phyloP scores from a whole-genome alignment of 30 jellyfish, hydroid and myxozoan species.

The Hydractinia symbiolongicarpus region DNA sequence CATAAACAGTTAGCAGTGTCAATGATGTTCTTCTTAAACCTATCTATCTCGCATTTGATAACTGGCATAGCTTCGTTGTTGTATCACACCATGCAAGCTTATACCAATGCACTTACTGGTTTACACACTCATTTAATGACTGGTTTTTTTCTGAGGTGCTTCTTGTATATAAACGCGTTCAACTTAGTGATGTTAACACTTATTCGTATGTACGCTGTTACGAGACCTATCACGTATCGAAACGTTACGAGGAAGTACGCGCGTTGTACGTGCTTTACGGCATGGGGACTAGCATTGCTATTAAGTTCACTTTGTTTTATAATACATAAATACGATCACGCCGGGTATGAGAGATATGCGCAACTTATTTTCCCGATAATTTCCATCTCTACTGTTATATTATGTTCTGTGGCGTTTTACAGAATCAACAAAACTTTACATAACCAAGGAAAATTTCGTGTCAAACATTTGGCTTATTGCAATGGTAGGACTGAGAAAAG shows the following conservation, averaged over 20 bases:
- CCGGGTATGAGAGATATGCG: not conserved
- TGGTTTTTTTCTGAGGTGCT: not conserved
- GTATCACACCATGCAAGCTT: not conserved
- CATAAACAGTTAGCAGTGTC: constrained; percentile 3
- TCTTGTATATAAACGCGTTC: not conserved
- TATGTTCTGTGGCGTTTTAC: not conserved
- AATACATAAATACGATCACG: not conserved
- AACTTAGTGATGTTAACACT: not conserved
- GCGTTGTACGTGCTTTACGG: not conserved
- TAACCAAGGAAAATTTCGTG: not conserved
- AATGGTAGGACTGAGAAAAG: not conserved
- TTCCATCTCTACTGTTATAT: not conserved
- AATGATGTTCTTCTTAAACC: not conserved
- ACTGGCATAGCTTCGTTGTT: not conserved
- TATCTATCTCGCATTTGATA: not conserved
- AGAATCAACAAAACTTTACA: not conserved
- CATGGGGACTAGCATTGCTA: not conserved
- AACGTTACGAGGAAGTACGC: not conserved
- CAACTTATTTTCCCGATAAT: not conserved
- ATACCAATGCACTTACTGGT: not conserved
- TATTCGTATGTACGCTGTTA: not conserved
- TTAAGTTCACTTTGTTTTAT: not conserved
- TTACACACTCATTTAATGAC: not conserved
- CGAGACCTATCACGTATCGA: constrained; percentile 4
- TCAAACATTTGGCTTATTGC: not conserved